These are phyloP conservation scores for Irena cyanogastra DNA, from an alignment of 2,113 vertebrate genomes.

Conservation along the genomic window DNA sequence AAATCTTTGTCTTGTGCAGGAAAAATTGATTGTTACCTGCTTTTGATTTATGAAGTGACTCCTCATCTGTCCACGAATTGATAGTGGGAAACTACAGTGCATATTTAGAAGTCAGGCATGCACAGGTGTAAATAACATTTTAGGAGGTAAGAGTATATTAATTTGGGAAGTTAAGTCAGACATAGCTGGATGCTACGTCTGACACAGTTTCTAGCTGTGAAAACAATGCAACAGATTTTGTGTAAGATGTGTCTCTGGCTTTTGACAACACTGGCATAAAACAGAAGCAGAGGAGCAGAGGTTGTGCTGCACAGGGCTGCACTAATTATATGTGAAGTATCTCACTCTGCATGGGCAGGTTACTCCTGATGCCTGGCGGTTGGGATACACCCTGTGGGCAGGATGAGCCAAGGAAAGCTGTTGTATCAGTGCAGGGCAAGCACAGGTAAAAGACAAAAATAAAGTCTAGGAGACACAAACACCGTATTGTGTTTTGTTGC, in stretches of 20 bases:
- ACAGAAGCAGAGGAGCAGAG: not conserved
- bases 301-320: not conserved
- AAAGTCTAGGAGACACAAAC: not conserved
- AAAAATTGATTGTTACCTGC: not conserved
- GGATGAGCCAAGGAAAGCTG: not conserved
- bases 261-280: not conserved
- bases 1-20: not conserved
- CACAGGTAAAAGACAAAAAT: not conserved
- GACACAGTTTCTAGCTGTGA: not conserved
- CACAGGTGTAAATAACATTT: not conserved
- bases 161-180: not conserved
- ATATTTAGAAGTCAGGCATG: not conserved
- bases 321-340: not conserved
- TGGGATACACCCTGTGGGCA: not conserved
- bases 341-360: not conserved
- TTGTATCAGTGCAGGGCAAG: fast-evolving
- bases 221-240: not conserved
- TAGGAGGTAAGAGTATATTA: not conserved
- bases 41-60: not conserved
- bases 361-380: not conserved
- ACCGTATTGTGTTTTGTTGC: not conserved
- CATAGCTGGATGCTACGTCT: not conserved
- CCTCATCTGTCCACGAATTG: not conserved
- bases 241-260: not conserved
- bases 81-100: not conserved